Conservation (phyloP, 2,797 vertebrate species). For the Borostomias antarcticus region DNA sequence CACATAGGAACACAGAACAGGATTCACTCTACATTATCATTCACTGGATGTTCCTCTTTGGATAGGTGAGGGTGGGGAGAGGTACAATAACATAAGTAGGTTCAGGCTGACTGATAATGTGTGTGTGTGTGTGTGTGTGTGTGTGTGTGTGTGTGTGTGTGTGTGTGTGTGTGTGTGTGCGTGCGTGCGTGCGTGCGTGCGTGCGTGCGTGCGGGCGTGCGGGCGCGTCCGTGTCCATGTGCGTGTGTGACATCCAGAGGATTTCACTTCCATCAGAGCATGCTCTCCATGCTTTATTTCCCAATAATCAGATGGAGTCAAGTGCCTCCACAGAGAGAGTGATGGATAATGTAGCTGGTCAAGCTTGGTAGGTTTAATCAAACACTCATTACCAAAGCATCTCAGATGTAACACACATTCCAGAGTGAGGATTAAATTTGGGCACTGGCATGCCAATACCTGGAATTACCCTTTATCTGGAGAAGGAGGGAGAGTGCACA, state of each 20-base stretch:
- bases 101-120: too few relatives aligned
- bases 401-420: conserved; percentile 35
- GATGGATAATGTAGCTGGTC: conserved; percentile 37
- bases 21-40: background rate
- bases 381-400: conserved; percentile 43
- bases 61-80: background rate
- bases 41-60: background rate
- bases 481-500: conserved; percentile 11
- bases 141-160: too few relatives aligned
- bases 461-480: conserved; percentile 35
- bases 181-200: background rate
- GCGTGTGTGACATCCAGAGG: conserved; percentile 1
- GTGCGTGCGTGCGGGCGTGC: background rate
- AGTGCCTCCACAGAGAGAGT: conserved; percentile 11
- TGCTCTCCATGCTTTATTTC: conserved; percentile 19
- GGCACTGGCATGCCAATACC: conserved; percentile 24
- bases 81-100: background rate
- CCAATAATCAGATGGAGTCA: conserved; percentile 31
- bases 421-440: conserved; percentile 10
- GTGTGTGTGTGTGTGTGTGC: too few relatives aligned
- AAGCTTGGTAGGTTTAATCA: conserved; percentile 42
- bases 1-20: too few relatives aligned
- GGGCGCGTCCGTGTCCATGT: too few relatives aligned
- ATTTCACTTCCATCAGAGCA: conserved; percentile 22
- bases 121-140: background rate